Conservation (phyloP, 2,888 invertebrate genomes). For the Napeogenes sylphis region DNA sequence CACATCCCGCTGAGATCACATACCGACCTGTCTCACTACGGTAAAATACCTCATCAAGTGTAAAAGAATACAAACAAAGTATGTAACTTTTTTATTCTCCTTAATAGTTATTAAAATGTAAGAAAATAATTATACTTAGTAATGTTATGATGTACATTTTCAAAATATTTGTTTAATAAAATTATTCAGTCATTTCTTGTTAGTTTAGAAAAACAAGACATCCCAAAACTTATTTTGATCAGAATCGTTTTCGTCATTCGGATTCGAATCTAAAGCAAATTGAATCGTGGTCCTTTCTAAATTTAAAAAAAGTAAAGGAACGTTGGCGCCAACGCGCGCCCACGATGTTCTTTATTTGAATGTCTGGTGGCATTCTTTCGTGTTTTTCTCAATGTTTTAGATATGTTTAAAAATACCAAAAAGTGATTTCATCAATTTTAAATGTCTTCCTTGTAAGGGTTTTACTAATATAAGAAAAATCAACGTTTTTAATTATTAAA, state of each 20-base stretch:
- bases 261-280: constrained; percentile 60
- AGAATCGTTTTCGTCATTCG: constrained; percentile 36
- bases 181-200: neutral
- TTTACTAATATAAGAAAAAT: neutral
- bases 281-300: constrained; percentile 56
- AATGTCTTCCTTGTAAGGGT: neutral
- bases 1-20: constrained; percentile 53
- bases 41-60: constrained; percentile 43
- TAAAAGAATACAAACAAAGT: constrained; percentile 11
- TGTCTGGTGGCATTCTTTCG: constrained; percentile 47
- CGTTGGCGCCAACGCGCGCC: constrained; percentile 75
- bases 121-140: neutral
- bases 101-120: neutral
- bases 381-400: constrained; percentile 43
- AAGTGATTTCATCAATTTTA: constrained; percentile 5
- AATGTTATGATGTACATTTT: neutral
- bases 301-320: constrained; percentile 63
- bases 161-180: neutral
- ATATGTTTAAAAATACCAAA: constrained; percentile 18
- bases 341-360: constrained; percentile 68
- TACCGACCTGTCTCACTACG: constrained; percentile 46
- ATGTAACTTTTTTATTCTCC: neutral
- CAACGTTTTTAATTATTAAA: neutral
- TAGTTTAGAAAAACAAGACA: constrained; percentile 13
- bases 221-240: constrained; percentile 19